These are phyloP conservation scores for Chironex yamaguchii DNA, from an alignment of 30 jellyfish, hydroid and myxozoan genomes.

Conservation along the genomic window DNA sequence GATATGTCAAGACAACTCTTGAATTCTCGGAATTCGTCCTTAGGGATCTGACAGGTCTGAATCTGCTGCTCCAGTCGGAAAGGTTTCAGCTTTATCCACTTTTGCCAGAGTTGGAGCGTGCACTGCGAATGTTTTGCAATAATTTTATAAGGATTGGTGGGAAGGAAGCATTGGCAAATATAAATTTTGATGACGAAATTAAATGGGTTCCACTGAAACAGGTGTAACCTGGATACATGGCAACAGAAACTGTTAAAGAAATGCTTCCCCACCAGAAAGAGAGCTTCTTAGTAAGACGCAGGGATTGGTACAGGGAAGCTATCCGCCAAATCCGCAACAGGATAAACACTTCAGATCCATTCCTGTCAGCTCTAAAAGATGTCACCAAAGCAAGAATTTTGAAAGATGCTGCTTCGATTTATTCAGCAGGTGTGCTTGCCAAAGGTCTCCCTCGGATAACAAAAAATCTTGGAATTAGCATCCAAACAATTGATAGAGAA, in stretches of 20 bases:
- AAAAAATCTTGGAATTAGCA: constrained; percentile 16
- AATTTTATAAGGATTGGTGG: constrained; percentile 18
- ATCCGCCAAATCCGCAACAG: constrained; percentile 39
- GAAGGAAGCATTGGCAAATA: not conserved
- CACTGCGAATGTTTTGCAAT: constrained; percentile 1
- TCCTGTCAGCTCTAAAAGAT: constrained; percentile 33
- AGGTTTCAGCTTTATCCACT: not conserved
- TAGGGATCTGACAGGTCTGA: not conserved
- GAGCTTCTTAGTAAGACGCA: constrained; percentile 24
- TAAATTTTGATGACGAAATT: not conserved
- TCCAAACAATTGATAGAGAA: constrained; percentile 44
- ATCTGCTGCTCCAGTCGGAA: not conserved
- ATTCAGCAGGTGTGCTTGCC: constrained; percentile 47
- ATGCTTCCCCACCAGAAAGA: constrained; percentile 40
- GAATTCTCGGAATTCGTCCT: constrained; percentile 5
- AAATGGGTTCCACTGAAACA: constrained; percentile 26
- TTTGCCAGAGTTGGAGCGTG: not conserved
- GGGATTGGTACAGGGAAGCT: constrained; percentile 33
- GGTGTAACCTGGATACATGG: constrained; percentile 58
- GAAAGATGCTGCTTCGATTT: constrained; percentile 31
- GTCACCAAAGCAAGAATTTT: constrained; percentile 4
- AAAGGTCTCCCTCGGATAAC: constrained; percentile 36
- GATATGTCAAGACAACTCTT: constrained; percentile 5
- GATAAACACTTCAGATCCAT: constrained; percentile 25
- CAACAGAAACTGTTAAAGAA: constrained; percentile 19